These are phyloP conservation scores for Neosilurus hyrtlii DNA, from an alignment of 2,797 vertebrate genomes.

Conservation along the genomic window DNA sequence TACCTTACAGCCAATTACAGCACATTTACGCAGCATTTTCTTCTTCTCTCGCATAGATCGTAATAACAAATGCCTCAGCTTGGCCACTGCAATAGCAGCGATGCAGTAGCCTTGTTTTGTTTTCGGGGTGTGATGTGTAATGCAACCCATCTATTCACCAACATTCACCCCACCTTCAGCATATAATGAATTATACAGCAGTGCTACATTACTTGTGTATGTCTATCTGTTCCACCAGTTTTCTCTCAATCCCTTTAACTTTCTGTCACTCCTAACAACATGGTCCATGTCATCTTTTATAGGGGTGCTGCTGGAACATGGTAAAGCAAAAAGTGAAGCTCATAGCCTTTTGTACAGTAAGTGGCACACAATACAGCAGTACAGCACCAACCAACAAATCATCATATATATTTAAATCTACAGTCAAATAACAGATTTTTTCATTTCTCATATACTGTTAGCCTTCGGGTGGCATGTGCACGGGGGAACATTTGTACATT, in stretches of 20 bases:
- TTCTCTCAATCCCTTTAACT: not conserved
- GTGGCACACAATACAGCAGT: not conserved
- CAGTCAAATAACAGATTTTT: not conserved
- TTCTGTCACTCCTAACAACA: not conserved
- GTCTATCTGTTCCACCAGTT: not conserved
- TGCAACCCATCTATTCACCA: too few species aligned
- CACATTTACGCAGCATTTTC: too few species aligned
- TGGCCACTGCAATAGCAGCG: too few species aligned
- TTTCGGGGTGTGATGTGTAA: too few species aligned
- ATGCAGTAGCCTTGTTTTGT: too few species aligned
- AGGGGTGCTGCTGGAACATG: not conserved
- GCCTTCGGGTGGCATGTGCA: not conserved
- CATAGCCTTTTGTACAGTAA: not conserved
- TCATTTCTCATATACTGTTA: not conserved
- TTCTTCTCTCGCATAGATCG: too few species aligned
- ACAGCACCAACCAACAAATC: not conserved
- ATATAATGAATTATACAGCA: not conserved
- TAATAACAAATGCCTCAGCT: too few species aligned
- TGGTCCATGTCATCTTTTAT: too few species aligned
- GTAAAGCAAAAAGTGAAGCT: too few species aligned
- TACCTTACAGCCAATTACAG: too few species aligned
- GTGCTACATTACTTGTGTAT: not conserved
- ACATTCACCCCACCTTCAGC: too few species aligned
- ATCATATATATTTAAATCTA: not conserved
- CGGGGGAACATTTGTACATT: not conserved